Evolutionary conservation across 2,113 vertebrate genomes (phyloP).

Genomic region (Harpagus bidentatus): DNA sequence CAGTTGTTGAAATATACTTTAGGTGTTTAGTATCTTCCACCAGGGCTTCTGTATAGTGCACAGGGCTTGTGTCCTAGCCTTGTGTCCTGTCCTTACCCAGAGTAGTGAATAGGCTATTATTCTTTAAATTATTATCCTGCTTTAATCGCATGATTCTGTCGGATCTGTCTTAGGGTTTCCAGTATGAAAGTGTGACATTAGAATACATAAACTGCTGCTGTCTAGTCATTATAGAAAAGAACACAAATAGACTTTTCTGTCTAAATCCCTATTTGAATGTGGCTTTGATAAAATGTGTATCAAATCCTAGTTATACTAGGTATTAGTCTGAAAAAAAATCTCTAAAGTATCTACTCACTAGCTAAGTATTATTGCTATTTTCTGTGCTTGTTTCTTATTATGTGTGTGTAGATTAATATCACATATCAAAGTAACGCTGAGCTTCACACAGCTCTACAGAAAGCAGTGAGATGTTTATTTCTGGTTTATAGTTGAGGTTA

Average conservation of each 20-base stretch:
- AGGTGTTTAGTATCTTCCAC: background rate
- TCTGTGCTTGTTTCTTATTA: background rate
- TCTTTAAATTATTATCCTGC: background rate
- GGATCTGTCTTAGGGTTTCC: background rate
- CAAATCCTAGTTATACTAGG: background rate
- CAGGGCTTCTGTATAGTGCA: rapidly evolving
- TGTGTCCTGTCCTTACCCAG: too few species aligned
- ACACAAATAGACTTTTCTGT: background rate
- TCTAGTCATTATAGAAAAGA: background rate
- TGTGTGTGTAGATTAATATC: background rate
- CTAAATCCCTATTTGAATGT: background rate
- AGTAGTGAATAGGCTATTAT: background rate
- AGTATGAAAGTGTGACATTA: background rate
- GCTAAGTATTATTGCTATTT: background rate
- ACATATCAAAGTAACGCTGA: background rate
- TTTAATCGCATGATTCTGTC: background rate
- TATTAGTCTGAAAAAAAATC: background rate
- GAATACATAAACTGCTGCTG: background rate
- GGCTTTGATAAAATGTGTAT: background rate
- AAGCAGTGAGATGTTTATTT: background rate
- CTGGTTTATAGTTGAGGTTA: background rate
- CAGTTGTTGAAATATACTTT: background rate
- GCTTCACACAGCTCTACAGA: background rate
- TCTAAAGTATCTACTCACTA: background rate
- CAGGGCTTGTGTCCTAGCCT: background rate